Percentiles rank a stretch among this genome's conserved stretches.
These are phyloP conservation scores for Pyxicephalus adspersus DNA, from an alignment of 2,113 vertebrate species.

Conservation along the genomic window DNA sequence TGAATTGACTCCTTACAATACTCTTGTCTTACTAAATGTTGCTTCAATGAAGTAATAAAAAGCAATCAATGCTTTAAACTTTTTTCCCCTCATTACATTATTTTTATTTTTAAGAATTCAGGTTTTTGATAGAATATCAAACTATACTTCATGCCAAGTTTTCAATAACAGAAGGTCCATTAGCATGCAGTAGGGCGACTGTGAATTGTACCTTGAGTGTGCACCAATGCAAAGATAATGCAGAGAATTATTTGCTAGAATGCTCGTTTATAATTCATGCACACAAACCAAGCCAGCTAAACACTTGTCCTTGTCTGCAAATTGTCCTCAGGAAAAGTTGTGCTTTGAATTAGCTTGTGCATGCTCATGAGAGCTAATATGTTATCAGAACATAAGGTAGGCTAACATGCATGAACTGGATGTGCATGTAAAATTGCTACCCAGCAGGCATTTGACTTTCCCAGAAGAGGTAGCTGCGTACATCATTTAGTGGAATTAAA, in stretches of 20 bases:
- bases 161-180: neutral
- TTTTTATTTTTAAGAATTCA: too few species aligned
- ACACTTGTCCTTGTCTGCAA: constrained; percentile 18
- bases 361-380: constrained; percentile 35
- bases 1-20: too few species aligned
- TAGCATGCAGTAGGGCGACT: neutral
- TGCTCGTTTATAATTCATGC: constrained; percentile 6
- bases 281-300: constrained; percentile 28
- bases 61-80: too few species aligned
- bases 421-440: constrained; percentile 32
- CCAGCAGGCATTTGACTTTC: constrained; percentile 30
- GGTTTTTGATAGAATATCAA: too few species aligned
- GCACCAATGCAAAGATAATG: neutral
- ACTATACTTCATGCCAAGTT: neutral
- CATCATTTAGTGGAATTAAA: constrained; percentile 37
- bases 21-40: too few species aligned
- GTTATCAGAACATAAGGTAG: constrained; percentile 39
- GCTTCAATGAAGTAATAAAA: too few species aligned
- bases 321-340: constrained; percentile 24
- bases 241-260: neutral
- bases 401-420: constrained; percentile 36
- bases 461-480: constrained; percentile 22
- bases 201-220: neutral
- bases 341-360: constrained; percentile 6
- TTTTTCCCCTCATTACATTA: too few species aligned